These are phyloP conservation scores for Isotomurus palustris DNA, from an alignment of 2,888 invertebrate species.

Conservation along the genomic window DNA sequence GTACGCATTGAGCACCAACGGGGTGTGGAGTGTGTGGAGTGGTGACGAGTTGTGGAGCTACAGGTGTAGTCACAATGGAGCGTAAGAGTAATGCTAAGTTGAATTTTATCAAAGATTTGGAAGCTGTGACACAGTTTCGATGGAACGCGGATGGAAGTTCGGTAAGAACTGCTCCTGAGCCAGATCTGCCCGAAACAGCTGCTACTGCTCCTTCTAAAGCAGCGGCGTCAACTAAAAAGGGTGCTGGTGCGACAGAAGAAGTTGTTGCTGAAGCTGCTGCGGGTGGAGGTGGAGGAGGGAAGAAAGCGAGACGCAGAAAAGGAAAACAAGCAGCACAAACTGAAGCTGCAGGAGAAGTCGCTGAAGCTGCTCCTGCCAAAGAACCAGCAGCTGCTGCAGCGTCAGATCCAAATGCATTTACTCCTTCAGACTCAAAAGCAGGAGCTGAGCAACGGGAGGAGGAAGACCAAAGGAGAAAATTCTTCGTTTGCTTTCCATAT, in stretches of 20 bases:
- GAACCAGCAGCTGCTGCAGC: neutral
- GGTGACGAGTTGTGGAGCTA: neutral
- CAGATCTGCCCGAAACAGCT: constrained; percentile 14
- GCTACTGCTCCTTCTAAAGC: constrained; percentile 2
- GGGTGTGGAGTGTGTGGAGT: neutral
- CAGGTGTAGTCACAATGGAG: constrained; percentile 1
- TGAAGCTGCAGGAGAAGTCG: no score
- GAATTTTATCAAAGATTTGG: constrained; percentile 83
- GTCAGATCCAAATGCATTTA: no score
- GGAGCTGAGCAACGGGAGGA: neutral
- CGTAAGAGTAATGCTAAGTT: constrained; percentile 93
- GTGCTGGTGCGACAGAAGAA: neutral
- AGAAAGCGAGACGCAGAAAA: constrained; percentile 3
- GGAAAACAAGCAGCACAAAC: no score
- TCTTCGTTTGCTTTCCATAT: constrained; percentile 90
- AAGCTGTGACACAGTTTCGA: constrained; percentile 73
- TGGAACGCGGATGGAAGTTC: constrained; percentile 80
- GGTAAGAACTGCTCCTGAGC: constrained; percentile 72
- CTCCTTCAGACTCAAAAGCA: no score
- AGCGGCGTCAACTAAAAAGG: constrained; percentile 8
- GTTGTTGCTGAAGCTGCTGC: neutral
- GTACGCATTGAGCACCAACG: no score
- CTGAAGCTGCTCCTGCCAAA: no score
- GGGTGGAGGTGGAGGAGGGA: neutral
- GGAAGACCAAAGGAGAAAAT: constrained; percentile 64